A percentile compares a stretch with the other conserved stretches of the same genome.
Evolutionary conservation across 2,888 invertebrate genomes (phyloP).

Genomic region (Mellilla xanthometata): DNA sequence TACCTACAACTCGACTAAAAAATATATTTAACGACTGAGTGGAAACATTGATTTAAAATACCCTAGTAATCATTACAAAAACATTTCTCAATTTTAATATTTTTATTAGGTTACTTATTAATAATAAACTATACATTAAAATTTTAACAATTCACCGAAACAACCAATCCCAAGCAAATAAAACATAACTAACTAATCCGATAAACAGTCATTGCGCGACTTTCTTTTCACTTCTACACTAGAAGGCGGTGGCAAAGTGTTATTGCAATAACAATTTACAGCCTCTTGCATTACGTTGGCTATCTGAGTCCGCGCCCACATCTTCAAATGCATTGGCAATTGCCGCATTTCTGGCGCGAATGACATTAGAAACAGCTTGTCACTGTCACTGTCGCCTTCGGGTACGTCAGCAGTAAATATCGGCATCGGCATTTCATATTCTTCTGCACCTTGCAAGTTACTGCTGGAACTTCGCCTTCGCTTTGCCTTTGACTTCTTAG

Average conservation of each 20-base stretch:
- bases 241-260: slow-evolving; percentile 38
- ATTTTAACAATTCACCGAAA: too few relatives aligned
- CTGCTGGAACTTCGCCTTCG: slow-evolving; percentile 34
- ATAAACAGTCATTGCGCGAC: neutral
- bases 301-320: slow-evolving; percentile 74
- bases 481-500: slow-evolving; percentile 41
- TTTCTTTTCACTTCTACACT: neutral
- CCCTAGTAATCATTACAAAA: too few relatives aligned
- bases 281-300: slow-evolving; percentile 75
- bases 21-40: too few relatives aligned
- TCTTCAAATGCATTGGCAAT: slow-evolving; percentile 65
- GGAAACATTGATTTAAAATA: too few relatives aligned
- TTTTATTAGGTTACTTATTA: too few relatives aligned
- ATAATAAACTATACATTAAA: too few relatives aligned
- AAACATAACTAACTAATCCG: too few relatives aligned
- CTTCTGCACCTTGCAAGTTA: slow-evolving; percentile 38
- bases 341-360: slow-evolving; percentile 72
- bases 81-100: too few relatives aligned
- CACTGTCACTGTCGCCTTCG: slow-evolving; percentile 57
- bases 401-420: slow-evolving; percentile 41
- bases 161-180: too few relatives aligned
- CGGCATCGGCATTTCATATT: slow-evolving; percentile 61
- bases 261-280: slow-evolving; percentile 57
- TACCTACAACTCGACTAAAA: too few relatives aligned
- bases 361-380: slow-evolving; percentile 64